Percentiles rank a stretch among this genome's conserved stretches.
phyloP scores from a whole-genome alignment of 2,113 vertebrate genomes.

The Psilopsiagon aurifrons region DNA sequence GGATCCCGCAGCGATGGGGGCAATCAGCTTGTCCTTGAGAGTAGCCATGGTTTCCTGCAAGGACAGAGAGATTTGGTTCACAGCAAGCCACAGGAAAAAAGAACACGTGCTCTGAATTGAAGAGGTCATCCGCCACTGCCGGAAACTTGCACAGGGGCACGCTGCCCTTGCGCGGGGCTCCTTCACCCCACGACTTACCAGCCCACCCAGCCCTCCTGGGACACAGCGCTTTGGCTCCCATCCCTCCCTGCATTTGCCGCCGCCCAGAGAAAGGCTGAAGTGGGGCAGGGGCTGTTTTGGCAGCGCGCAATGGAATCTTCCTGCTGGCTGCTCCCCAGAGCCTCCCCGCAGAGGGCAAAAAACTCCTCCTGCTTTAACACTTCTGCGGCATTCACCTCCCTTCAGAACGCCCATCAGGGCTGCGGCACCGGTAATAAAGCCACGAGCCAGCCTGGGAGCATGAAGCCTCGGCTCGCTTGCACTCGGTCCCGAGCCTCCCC shows the following conservation, averaged over 20 bases:
- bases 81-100: background rate
- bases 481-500: too few species aligned
- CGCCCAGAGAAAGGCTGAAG: background rate
- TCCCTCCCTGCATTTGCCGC: too few species aligned
- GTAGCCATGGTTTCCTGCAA: slow-evolving; percentile 83
- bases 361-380: fast-evolving
- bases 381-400: background rate
- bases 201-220: background rate
- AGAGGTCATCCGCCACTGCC: background rate
- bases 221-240: background rate
- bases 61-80: fast-evolving
- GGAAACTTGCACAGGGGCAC: background rate
- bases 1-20: slow-evolving; percentile 52
- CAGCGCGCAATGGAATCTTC: fast-evolving
- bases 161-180: background rate
- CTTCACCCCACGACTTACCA: fast-evolving
- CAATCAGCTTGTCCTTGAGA: slow-evolving; percentile 88
- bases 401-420: background rate
- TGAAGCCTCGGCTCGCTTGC: background rate
- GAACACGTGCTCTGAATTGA: fast-evolving
- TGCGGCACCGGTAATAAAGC: fast-evolving
- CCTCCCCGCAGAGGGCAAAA: background rate
- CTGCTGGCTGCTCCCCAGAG: background rate
- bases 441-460: fast-evolving
- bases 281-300: background rate